Conservation (phyloP, 2,888 invertebrate genomes). For the Scaptomyza reducta region DNA sequence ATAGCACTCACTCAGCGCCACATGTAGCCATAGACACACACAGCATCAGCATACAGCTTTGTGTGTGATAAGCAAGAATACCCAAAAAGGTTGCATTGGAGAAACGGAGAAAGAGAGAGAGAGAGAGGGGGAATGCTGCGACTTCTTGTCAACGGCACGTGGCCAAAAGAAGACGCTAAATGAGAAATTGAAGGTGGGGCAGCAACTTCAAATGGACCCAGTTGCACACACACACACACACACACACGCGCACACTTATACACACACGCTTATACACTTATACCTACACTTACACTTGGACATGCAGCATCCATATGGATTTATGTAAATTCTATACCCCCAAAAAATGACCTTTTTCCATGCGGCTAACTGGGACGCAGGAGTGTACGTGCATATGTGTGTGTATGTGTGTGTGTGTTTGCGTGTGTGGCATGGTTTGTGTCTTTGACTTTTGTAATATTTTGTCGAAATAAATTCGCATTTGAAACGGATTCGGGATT, state of each 20-base stretch:
- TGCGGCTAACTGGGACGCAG: conserved; percentile 43
- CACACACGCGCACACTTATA: conserved; percentile 13
- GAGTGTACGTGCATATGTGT: neutral
- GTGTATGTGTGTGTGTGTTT: neutral
- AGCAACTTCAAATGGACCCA: conserved; percentile 60
- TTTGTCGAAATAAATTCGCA: conserved; percentile 82
- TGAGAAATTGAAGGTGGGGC: conserved; percentile 17
- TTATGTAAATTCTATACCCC: conserved; percentile 81
- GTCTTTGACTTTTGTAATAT: conserved; percentile 83
- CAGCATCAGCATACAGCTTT: conserved; percentile 5
- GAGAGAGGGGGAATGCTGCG: conserved; percentile 27
- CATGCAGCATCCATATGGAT: conserved; percentile 81
- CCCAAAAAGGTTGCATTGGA: conserved; percentile 55
- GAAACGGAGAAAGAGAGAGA: neutral
- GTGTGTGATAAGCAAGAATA: conserved; percentile 62
- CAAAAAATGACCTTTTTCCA: conserved; percentile 80
- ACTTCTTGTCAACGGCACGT: conserved; percentile 53
- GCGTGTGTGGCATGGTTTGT: conserved; percentile 40
- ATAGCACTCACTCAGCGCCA: conserved; percentile 37
- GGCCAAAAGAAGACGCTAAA: conserved; percentile 54
- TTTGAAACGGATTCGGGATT: conserved; percentile 82
- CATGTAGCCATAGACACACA: conserved; percentile 28
- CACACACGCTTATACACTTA: neutral
- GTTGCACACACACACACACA: conserved; percentile 37
- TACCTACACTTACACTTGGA: conserved; percentile 31